Base-by-base conservation (phyloP, 2,797 vertebrate species). In the Poecilia picta region DNA sequence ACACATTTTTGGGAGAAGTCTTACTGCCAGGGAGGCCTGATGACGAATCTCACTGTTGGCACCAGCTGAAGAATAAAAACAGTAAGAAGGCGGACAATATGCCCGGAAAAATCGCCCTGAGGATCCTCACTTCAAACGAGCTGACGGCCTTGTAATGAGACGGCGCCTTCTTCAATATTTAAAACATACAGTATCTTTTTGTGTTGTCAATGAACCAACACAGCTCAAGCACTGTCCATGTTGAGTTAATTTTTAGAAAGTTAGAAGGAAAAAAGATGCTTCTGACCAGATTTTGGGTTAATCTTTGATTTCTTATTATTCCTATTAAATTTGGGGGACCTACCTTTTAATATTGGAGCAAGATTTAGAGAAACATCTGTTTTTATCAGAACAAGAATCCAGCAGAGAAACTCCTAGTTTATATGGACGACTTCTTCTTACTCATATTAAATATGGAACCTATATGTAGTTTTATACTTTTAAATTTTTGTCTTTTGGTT, bases 1-100 rank as follows among this genome's bases (percentile, higher is more conserved):
- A 98, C 85, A 94, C 93, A 85, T 96, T 99, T 73, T 92, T 99
- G 86, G 98, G 98, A 53, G 96, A 98, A 85, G 96, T 97, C 41
- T 93, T 95, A 78, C 81, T 99, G 88, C 81, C 96, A 2, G 97
- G 96, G 0, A 89, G 91, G 2, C 94, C 91, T 57, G 90, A 86
- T 0, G 97, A 97, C 88, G 83, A 91, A 18, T 90, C 89, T 77
- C 5, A 5, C 1, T 5, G 5, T 39, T 7, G 6, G 39, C 97
- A 96, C 73, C 95, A 94, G 94, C 95, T 99, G 88, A 95, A 85
- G 89, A 96, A 94, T 82, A 93, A 90, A 72, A 95, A 95, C 33
- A 74, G 73, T 15, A 87, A 82, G 45, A 94, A 85, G 74, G 94
- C 95, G 0, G 95, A 94, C 1, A 93, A 96, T 87, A 95, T 97